Conservation (phyloP, 1,140 invertebrate genomes). For the Augochlora pura region DNA sequence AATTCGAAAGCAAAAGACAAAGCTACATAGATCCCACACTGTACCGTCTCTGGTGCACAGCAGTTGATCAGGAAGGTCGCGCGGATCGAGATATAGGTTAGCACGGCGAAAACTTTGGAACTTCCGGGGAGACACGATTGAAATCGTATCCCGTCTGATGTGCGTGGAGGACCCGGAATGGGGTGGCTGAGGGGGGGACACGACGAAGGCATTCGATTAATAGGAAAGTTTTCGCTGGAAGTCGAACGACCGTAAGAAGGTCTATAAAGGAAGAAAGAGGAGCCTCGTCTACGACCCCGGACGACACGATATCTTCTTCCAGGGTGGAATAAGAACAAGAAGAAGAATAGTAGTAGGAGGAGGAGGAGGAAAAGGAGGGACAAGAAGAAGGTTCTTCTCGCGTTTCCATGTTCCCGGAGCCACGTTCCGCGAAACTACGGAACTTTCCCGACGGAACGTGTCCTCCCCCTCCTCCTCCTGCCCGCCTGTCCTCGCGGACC, state of each 20-base stretch:
- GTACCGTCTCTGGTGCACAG: no score
- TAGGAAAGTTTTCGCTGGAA: slow-evolving; percentile 50
- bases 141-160: neutral
- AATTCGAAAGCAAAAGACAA: no score
- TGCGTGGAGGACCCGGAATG: no score
- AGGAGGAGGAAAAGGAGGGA: no score
- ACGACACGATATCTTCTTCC: slow-evolving; percentile 21
- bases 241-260: slow-evolving; percentile 11
- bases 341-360: neutral
- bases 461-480: neutral
- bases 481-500: neutral
- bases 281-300: slow-evolving; percentile 23
- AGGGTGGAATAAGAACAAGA: no score
- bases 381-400: slow-evolving; percentile 16
- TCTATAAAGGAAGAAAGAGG: slow-evolving; percentile 9
- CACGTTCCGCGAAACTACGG: slow-evolving; percentile 6
- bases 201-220: slow-evolving; percentile 54
- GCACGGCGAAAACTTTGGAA: neutral
- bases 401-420: slow-evolving; percentile 28
- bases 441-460: slow-evolving; percentile 31
- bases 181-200: no score
- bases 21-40: no score
- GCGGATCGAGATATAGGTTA: neutral
- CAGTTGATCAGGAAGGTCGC: no score
- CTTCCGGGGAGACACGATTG: slow-evolving; percentile 2